Base-by-base conservation (phyloP, 2,888 invertebrate species). In the Lycocerus yunnanus region DNA sequence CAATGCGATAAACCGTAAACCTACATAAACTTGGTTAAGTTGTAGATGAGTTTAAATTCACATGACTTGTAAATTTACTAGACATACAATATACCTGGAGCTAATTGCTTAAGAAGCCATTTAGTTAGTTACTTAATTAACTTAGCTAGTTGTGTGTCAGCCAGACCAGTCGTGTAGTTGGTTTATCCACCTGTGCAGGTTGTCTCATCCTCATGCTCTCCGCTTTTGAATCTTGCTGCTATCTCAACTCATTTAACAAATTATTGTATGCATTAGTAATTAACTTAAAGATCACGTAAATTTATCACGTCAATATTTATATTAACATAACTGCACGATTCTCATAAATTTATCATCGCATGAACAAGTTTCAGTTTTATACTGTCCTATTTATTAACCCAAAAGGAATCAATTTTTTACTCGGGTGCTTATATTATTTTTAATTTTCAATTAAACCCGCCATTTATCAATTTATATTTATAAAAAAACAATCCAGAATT, bases 41-140 rank as follows among this genome's bases (percentile, higher is more conserved):
- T 73, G 72, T 71, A 75, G 73, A 68, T 58, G 70, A 74, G 74
- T 76, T 71, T 76, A 74, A 77, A 78, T 77, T 77, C 81, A 81
- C 81, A 82, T 83, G 81, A 81, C 81, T 82, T 82, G 82, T 83
- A 83, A 83, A 82, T 83, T 82, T 77, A 78, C 83, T 81, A 84
- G 84, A 83, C 83, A 83, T 77, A 83, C 84, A 84, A 84, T 84
- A 82, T 81, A 84, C 85, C 85, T 82, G 82, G 79, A 84, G 85
- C 84, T 84, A 84, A 85, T 85, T 85, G 84, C 84, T 84, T 83
- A 84, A 85, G 84, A 85, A 85, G 84, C 84, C 84, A 84, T 85
- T 85, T 84, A 84, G 83, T 83, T 84, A 83, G 82, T 82, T 82
- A 82, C 82, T 83, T 84, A 84, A 84, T 83, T 83, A 83, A 83